Base-by-base conservation (phyloP, 2,113 vertebrate genomes). In the Agapornis roseicollis region DNA sequence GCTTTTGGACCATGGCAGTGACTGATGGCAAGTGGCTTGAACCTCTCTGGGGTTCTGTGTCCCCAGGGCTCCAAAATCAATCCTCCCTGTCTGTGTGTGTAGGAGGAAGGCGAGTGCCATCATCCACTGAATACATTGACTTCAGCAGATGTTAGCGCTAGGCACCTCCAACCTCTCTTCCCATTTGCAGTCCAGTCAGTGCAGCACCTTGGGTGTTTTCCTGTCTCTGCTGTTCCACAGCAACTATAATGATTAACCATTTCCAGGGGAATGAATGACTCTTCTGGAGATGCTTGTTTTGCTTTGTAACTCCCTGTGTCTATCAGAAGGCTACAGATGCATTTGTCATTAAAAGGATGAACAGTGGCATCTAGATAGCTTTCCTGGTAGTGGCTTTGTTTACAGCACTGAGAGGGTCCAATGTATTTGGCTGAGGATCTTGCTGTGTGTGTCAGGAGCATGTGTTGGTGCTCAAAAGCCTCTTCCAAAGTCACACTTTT, bases 1-100 rank as follows among this genome's bases (percentile, higher is more conserved):
- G 13, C 49, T 2, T 37, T 19, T 31, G 56, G 31, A 2, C 28
- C 13, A 53, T 7, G 33, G 28, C 65, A 46, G 28, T 4, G 70
- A 81, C 52, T 7, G 80, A 27, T n/a, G 50, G 56, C 39, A 55
- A 79, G 37, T 1, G 1, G 41, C 56, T 81, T 81, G 29, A 47
- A 37, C 49, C 37, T 56, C 24, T 2, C 35, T 4, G 28, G 28
- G 39, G 31, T 17, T 64, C 49, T 47, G 50, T 3, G 1, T 58
- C 31, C 27, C 27, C 63, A 28, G 5, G 25, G 42, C 42, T 71
- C 65, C 25, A 16, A 23, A 28, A 58, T 81, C 28, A 17, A 4
- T 25, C 60, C n/a, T 80, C 55, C 39, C 39, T 31, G 23, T 19
- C 39, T 31, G 15, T 0, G 1, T 3, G 7, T 3, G n/a, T 13